Evolutionary conservation across 2,797 vertebrate genomes (phyloP).

Genomic region (Lutjanus campechanus): DNA sequence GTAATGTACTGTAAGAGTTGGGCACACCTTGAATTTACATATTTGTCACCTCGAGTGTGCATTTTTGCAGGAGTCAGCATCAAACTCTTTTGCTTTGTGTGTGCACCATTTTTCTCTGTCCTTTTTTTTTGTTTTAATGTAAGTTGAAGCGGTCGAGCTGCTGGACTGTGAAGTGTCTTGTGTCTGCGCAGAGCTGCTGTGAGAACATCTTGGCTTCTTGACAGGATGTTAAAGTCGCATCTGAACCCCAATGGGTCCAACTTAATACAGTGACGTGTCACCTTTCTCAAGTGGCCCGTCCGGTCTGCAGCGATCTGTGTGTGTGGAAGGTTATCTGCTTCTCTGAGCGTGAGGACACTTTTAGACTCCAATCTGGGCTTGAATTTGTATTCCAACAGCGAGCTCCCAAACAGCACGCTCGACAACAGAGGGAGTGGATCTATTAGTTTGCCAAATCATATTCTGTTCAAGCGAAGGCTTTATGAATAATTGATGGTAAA

Average conservation of each 20-base stretch:
- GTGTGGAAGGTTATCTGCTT: constrained; percentile 38
- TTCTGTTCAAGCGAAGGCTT: constrained; percentile 66
- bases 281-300: constrained; percentile 43
- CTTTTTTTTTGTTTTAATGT: constrained; percentile 23
- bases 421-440: constrained; percentile 57
- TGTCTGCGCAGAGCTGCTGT: constrained; percentile 35
- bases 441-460: constrained; percentile 71
- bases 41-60: constrained; percentile 21
- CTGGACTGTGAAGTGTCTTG: constrained; percentile 47
- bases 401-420: constrained; percentile 46
- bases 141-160: constrained; percentile 34
- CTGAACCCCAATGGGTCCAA: constrained; percentile 11
- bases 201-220: constrained; percentile 39
- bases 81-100: constrained; percentile 14
- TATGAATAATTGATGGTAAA: constrained; percentile 79
- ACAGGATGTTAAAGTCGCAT: constrained; percentile 52
- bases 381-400: constrained; percentile 69
- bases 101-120: constrained; percentile 6
- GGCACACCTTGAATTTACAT: constrained; percentile 23
- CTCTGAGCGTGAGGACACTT: constrained; percentile 54
- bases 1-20: background rate
- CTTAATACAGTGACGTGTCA: constrained; percentile 29
- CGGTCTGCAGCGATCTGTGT: constrained; percentile 22
- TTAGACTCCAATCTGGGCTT: constrained; percentile 28
- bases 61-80: constrained; percentile 53